These are phyloP conservation scores for Junco hyemalis DNA, from an alignment of 2,113 vertebrate genomes.

Conservation along the genomic window DNA sequence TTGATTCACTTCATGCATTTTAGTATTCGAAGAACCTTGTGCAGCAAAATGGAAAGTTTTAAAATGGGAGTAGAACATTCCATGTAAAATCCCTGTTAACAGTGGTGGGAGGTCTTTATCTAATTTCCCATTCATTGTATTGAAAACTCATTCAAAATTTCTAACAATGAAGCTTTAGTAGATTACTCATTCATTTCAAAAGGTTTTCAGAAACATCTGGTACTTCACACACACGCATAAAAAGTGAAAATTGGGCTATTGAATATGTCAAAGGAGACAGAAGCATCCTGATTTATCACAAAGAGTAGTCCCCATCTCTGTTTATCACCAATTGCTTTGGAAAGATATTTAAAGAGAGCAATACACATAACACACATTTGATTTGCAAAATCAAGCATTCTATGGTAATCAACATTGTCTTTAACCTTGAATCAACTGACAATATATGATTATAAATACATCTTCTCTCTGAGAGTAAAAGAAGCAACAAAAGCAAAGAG, in stretches of 20 bases:
- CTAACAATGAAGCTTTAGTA: not conserved
- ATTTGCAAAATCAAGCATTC: not conserved
- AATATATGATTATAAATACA: not conserved
- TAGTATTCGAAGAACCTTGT: not conserved
- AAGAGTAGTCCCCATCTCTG: not conserved
- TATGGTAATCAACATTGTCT: not conserved
- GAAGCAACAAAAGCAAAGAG: not conserved
- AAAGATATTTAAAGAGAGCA: not conserved
- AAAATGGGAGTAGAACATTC: not conserved
- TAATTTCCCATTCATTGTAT: not conserved
- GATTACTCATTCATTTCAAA: not conserved
- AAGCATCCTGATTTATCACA: not conserved
- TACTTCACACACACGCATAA: not conserved
- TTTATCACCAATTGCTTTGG: not conserved
- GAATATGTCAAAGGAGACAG: not conserved
- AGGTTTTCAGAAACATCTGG: not conserved
- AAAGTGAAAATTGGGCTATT: not conserved
- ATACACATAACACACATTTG: not conserved
- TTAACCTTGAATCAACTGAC: conserved; percentile 33
- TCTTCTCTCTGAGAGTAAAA: not conserved
- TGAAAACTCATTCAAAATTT: not conserved
- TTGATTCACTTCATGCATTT: not conserved
- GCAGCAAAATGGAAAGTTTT: not conserved
- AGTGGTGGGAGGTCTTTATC: not conserved
- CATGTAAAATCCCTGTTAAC: not conserved